Evolutionary conservation across 2,113 vertebrate genomes (phyloP).

Genomic region (Sapayoa aenigma): DNA sequence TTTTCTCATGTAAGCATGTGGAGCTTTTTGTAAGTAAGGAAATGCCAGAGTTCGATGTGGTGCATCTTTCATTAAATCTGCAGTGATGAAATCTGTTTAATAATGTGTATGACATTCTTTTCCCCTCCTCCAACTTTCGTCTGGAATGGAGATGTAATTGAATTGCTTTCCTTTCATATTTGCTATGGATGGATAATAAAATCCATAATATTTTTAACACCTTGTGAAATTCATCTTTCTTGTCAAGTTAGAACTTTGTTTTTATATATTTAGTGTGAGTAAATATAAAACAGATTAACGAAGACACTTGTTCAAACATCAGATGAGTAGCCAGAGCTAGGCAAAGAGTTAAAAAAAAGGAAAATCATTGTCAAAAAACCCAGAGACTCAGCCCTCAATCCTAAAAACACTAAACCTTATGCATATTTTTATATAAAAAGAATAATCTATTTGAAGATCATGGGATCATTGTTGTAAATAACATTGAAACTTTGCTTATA

Average conservation of each 20-base stretch:
- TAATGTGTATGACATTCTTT: constrained; percentile 36
- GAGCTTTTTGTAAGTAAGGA: constrained; percentile 33
- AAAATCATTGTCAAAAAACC: background rate
- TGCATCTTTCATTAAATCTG: constrained; percentile 64
- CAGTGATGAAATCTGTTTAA: constrained; percentile 59
- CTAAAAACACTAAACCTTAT: background rate
- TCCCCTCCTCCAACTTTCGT: background rate
- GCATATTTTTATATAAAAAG: background rate
- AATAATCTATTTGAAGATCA: background rate
- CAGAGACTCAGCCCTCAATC: background rate
- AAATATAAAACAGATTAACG: background rate
- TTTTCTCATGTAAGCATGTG: constrained; percentile 28
- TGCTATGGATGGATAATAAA: background rate
- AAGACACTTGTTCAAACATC: background rate
- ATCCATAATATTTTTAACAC: background rate
- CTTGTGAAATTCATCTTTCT: background rate
- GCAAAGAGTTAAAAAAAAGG: background rate
- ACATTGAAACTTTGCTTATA: background rate
- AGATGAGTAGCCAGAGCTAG: background rate
- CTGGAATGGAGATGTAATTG: constrained; percentile 3
- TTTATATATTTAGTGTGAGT: background rate
- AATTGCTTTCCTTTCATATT: background rate
- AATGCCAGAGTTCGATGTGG: constrained; percentile 29
- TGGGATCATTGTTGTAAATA: background rate
- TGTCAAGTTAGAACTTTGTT: background rate